These are phyloP conservation scores for Ochotona princeps DNA, from an alignment of 2,113 vertebrate genomes.

Conservation along the genomic window DNA sequence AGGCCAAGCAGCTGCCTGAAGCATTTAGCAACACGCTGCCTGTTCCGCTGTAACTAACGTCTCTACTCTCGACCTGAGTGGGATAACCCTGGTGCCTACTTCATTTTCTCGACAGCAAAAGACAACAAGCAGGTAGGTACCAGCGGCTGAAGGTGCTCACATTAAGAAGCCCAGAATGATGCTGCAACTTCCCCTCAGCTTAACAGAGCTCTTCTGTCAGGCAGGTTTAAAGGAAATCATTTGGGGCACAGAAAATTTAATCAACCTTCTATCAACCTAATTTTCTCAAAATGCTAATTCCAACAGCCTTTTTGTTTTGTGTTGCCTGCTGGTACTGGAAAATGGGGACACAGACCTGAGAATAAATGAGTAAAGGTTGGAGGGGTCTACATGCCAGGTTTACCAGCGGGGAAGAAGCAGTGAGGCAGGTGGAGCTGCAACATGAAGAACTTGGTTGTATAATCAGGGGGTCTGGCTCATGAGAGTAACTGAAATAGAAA, in stretches of 20 bases:
- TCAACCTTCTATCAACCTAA: constrained; percentile 75
- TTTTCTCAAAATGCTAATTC: constrained; percentile 78
- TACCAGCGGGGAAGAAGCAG: neutral
- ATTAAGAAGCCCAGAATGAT: constrained; percentile 63
- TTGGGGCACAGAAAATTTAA: constrained; percentile 73
- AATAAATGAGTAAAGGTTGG: constrained; percentile 1
- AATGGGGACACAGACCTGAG: neutral
- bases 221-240: constrained; percentile 68
- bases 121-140: constrained; percentile 66
- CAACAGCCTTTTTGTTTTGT: constrained; percentile 57
- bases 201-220: constrained; percentile 62
- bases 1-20: constrained; percentile 62
- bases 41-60: constrained; percentile 32
- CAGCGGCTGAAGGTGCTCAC: constrained; percentile 48
- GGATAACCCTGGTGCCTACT: constrained; percentile 50
- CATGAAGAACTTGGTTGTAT: neutral
- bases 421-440: constrained; percentile 9
- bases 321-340: constrained; percentile 55
- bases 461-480: neutral
- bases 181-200: constrained; percentile 65
- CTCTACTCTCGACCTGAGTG: constrained; percentile 9
- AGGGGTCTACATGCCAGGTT: neutral
- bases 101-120: constrained; percentile 70
- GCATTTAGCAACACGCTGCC: neutral
- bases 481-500: neutral